Base-by-base conservation (phyloP, 2,797 vertebrate genomes). In the Macropus fuliginosus region DNA sequence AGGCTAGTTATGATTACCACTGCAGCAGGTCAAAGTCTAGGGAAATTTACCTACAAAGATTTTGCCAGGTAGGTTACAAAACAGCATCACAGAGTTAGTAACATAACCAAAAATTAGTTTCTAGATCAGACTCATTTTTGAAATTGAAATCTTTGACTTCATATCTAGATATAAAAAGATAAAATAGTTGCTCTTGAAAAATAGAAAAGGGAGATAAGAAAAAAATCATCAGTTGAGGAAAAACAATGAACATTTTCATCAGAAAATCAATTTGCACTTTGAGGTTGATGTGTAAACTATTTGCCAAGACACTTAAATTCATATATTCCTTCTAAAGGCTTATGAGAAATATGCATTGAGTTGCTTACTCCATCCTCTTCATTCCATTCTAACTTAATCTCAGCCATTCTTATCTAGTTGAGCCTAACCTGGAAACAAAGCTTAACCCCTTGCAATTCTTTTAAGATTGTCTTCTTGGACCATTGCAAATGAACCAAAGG, bases 111-210 rank as follows among this genome's bases (percentile, higher is more conserved):
- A 81, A 6, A 81, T 24, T 81, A 81, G n/a, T 46, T 81, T 74
- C 14, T 16, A 16, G 34, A 74, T 74, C 40, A 81, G 46, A 46
- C 0, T 40, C 62, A 62, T 62, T 40, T 16, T 74, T 46, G 21
- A 81, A 81, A 21, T 81, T 81, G 2, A 81, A 81, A 81, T 81
- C 21, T 81, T 81, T 81, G 9, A 81, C 9, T 81, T 81, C 21
- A 91, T 91, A 91, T 31, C 21, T 31, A 29, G 28, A 91, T 54
- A 4, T 54, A 95, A 90, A 57, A 90, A 24, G 56, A 89, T 54
- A 95, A 95, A 95, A 59, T 91, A 97, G 95, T 94, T 96, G 92
- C 4, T 4, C 95, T 95, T 93, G 56, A 95, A 96, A 95, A 21
- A 40, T 93, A 94, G 87, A 1, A 96, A 57, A 81, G 12, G 59